Percentiles rank a stretch among this genome's conserved stretches.
Evolutionary conservation across 1,140 invertebrate genomes (phyloP).

Genomic region (Rhizoglyphus robini): DNA sequence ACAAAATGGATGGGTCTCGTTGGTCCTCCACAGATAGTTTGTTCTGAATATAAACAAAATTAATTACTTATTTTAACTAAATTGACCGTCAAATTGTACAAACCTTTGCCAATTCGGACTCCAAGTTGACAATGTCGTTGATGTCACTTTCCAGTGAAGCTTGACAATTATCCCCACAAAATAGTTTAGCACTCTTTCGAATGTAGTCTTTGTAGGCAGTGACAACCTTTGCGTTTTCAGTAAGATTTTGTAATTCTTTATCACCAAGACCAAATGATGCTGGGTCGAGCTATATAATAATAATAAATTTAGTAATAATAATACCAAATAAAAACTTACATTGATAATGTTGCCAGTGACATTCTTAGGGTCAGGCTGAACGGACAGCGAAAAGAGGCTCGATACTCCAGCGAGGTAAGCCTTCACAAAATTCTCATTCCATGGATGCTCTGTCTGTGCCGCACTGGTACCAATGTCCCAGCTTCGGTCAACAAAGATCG

Average conservation of each 20-base stretch:
- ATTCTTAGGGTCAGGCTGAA: neutral
- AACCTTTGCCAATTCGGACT: neutral
- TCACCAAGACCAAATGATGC: neutral
- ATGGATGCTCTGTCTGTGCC: neutral
- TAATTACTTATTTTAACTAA: neutral
- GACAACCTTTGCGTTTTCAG: neutral
- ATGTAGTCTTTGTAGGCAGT: constrained; percentile 1
- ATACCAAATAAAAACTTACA: neutral
- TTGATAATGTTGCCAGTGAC: neutral
- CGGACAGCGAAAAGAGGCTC: neutral
- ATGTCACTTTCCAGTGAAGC: neutral
- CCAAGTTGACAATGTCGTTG: neutral
- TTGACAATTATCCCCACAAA: neutral
- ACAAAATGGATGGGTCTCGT: neutral
- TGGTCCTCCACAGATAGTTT: neutral
- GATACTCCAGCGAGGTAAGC: neutral
- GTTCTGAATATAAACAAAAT: neutral
- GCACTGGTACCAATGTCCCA: neutral
- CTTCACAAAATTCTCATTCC: neutral
- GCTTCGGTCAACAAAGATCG: neutral
- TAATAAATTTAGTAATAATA: neutral
- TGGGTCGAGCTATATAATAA: neutral
- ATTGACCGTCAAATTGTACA: neutral
- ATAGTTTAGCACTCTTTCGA: neutral
- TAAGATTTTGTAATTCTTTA: neutral